Conservation (phyloP, 2,113 vertebrate species). For the Orycteropus afer region DNA sequence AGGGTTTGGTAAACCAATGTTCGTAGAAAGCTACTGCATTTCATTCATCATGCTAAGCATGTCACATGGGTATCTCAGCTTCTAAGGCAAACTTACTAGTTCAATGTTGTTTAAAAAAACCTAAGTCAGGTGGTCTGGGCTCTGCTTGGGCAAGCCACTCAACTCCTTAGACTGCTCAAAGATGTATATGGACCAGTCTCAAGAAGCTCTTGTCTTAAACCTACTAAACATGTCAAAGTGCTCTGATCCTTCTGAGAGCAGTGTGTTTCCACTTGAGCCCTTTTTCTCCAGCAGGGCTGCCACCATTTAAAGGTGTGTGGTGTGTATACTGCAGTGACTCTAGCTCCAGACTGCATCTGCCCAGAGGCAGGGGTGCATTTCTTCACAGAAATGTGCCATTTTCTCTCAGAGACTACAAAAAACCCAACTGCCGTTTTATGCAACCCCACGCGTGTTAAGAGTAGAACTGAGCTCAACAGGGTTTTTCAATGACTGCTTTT, state of each 20-base stretch:
- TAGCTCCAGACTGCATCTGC: not conserved
- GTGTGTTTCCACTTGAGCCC: not conserved
- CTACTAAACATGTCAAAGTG: not conserved
- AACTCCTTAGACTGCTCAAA: not conserved
- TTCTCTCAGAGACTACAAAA: not conserved
- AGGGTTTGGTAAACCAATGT: not conserved
- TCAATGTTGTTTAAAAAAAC: not conserved
- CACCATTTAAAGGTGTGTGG: not conserved
- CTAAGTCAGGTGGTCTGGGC: not conserved
- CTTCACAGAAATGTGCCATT: not conserved
- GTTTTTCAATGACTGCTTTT: no score
- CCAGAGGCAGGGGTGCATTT: not conserved
- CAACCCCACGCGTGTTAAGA: no score
- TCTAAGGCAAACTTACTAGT: constrained; percentile 21
- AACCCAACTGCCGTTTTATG: no score
- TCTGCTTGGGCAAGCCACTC: not conserved
- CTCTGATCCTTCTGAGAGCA: not conserved
- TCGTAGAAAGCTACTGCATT: constrained; percentile 30
- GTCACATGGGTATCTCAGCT: not conserved
- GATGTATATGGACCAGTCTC: not conserved
- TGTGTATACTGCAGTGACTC: not conserved
- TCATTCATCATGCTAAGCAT: not conserved
- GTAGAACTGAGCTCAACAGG: no score
- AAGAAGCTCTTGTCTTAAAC: not conserved
- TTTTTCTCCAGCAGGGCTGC: not conserved